Base-by-base conservation (phyloP, 2,113 vertebrate genomes). In the Scomber japonicus region DNA sequence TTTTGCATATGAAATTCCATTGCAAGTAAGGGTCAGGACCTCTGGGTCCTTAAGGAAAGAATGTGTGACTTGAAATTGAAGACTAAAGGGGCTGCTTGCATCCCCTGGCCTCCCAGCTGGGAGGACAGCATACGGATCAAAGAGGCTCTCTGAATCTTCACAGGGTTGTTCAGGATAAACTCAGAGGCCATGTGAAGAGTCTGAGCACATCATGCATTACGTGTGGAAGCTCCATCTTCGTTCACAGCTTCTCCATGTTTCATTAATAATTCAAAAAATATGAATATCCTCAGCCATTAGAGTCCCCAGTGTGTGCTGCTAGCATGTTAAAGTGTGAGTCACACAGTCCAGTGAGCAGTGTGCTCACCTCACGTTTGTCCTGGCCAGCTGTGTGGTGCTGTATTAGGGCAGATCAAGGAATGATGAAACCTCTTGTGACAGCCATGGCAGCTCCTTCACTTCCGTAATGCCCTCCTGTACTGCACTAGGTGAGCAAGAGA, bases 1-100 rank as follows among this genome's bases (percentile, higher is more conserved):
- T 93, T 93, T 82, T 87, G 90, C 82, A 83, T 85, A 88, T 86
- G 80, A 88, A 90, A 88, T 91, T 89, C 85, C 81, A 76, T 3
- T 77, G 83, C 75, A 79, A 66, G 59, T 66, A 53, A 70, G 77
- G 90, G 89, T 87, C 89, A 11, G 79, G 87, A 91, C 87, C 85
- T 88, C 76, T 48, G 71, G 82, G 84, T 92, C 82, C 89, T 89
- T 84, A 78, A 81, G 86, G 90, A 89, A 91, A 81, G 86, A 91
- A 88, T 91, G 88, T 71, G 68, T 63, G 81, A 91, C 92, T 88
- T 92, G 81, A 90, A 89, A 90, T 68, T 82, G 56, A 79, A 88
- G 76, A 85, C 74, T 67, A 80, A 79, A 78, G 83, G 81, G 65
- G 80, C 74, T 81, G 78, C 78, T 77, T 11, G 68, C 88, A 78